A percentile compares a stretch with the other conserved stretches of the same genome.
Conservation (phyloP, 64 coral and sea anemone genomes). For the Platygyra sinensis region DNA sequence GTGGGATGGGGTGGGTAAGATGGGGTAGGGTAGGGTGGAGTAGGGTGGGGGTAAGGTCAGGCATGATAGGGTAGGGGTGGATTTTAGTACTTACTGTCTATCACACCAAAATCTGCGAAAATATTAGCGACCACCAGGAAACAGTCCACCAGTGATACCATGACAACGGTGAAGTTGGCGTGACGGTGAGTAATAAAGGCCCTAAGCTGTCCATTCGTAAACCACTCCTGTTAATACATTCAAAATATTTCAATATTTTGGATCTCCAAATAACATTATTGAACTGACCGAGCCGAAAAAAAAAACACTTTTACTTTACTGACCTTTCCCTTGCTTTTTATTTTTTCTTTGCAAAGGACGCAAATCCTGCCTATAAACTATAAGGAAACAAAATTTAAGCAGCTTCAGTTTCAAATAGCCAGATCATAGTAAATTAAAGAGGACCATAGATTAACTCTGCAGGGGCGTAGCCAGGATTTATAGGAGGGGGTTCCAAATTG, state of each 20-base stretch:
- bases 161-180: conserved; percentile 26
- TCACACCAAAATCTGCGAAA: conserved; percentile 14
- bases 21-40: no score
- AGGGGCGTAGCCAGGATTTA: no score
- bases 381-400: neutral
- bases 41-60: no score
- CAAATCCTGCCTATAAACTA: conserved; percentile 19
- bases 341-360: conserved; percentile 16
- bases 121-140: conserved; percentile 32
- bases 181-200: conserved; percentile 23
- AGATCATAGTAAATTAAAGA: neutral
- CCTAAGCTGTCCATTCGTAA: conserved; percentile 13
- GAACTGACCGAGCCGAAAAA: neutral
- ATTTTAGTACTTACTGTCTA: conserved; percentile 12
- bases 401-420: neutral
- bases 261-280: neutral
- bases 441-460: neutral
- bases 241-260: neutral
- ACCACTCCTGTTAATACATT: conserved; percentile 19
- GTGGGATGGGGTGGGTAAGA: no score
- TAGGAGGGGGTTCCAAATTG: no score
- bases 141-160: conserved; percentile 19
- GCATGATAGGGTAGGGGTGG: no score
- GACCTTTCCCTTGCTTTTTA: conserved; percentile 19
- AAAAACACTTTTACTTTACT: neutral